Evolutionary conservation across 2,888 invertebrate genomes (phyloP).

Genomic region (Spisula solida): DNA sequence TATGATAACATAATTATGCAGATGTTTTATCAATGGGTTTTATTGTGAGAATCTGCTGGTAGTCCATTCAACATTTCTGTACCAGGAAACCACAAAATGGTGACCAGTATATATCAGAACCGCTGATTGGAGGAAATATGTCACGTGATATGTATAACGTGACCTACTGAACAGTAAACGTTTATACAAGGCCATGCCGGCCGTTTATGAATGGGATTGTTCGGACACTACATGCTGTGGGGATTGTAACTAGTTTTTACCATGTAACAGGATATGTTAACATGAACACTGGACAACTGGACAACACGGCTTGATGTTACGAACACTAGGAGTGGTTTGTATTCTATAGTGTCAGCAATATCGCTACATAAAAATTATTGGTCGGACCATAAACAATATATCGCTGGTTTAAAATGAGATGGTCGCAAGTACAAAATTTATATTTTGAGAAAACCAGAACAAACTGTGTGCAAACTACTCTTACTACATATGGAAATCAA

Average conservation of each 20-base stretch:
- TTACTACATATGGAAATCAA: too few species aligned
- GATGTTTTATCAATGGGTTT: too few species aligned
- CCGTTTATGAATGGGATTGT: background rate
- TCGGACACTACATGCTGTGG: background rate
- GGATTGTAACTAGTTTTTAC: background rate
- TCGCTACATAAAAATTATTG: background rate
- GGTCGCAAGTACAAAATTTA: too few species aligned
- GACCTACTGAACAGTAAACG: background rate
- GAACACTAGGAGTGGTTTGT: background rate
- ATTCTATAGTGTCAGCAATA: background rate
- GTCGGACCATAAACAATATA: too few species aligned
- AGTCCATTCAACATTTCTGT: background rate
- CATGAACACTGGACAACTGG: background rate
- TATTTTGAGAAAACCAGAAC: too few species aligned
- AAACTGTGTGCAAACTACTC: too few species aligned
- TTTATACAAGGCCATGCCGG: background rate
- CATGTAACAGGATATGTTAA: background rate
- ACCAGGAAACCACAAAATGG: background rate
- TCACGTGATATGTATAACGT: background rate
- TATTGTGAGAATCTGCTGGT: too few species aligned
- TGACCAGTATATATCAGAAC: background rate
- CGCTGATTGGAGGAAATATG: background rate
- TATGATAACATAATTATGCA: too few species aligned
- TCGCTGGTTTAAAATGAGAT: too few species aligned
- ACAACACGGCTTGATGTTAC: background rate